Percentiles rank a stretch among this genome's conserved stretches.
Evolutionary conservation across 2,113 vertebrate species (phyloP).

Genomic region (Sterrhoptilus dennistouni): DNA sequence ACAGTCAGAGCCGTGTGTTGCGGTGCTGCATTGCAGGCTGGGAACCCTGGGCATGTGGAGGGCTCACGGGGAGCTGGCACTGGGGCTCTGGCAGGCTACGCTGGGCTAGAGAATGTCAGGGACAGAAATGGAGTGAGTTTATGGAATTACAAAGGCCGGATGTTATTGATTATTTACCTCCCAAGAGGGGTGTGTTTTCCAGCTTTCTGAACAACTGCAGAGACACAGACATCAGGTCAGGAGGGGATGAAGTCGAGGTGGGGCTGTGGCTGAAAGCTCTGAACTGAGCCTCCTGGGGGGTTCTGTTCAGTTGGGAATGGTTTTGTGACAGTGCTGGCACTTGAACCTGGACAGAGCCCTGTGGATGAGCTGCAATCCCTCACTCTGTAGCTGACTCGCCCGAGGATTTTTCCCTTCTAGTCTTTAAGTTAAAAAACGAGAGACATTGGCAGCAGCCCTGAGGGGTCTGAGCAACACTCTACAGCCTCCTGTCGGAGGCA

Average conservation of each 20-base stretch:
- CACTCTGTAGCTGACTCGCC: accelerated
- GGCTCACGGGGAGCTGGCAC: background rate
- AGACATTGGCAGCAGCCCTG: background rate
- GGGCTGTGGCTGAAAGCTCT: background rate
- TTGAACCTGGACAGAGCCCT: background rate
- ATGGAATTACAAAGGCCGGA: background rate
- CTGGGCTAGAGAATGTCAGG: background rate
- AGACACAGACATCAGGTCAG: background rate
- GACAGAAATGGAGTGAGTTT: background rate
- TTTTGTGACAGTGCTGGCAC: background rate
- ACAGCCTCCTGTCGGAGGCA: accelerated
- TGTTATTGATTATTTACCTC: background rate
- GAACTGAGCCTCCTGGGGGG: background rate
- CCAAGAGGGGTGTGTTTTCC: background rate
- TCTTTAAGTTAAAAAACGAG: background rate
- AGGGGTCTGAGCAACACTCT: background rate
- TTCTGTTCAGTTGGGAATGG: background rate
- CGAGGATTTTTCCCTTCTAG: background rate
- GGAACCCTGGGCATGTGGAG: background rate
- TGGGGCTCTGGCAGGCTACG: background rate
- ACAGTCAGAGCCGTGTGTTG: background rate
- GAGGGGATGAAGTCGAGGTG: background rate
- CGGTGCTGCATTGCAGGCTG: conserved; percentile 55
- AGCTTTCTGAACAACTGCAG: background rate
- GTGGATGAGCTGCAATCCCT: background rate